Percentiles rank a stretch among this genome's conserved stretches.
phyloP scores from a whole-genome alignment of 2,888 invertebrate species.

The Mesoligia furuncula region DNA sequence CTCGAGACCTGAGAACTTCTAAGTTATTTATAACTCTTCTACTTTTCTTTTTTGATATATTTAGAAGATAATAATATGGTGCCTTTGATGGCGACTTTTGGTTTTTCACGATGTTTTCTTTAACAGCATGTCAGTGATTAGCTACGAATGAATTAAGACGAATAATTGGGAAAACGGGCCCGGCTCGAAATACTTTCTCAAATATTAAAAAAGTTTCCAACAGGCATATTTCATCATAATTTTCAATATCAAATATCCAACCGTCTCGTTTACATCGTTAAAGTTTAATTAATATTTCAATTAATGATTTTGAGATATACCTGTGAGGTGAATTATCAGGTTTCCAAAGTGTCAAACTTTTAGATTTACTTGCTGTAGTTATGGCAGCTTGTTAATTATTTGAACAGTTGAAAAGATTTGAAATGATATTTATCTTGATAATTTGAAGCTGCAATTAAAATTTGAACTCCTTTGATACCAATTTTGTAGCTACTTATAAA shows the following conservation, averaged over 20 bases:
- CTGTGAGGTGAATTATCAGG: conserved; percentile 23
- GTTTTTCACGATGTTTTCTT: not conserved
- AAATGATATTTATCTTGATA: not conserved
- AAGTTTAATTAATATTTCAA: conserved; percentile 34
- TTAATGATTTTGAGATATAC: conserved; percentile 6
- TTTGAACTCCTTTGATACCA: not conserved
- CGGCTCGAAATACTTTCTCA: not conserved
- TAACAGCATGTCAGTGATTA: not conserved
- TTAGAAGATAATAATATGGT: no score
- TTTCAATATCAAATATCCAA: not conserved
- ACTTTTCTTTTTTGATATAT: no score
- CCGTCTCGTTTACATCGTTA: not conserved
- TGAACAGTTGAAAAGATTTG: conserved; percentile 7
- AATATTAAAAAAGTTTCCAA: not conserved
- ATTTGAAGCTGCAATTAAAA: conserved; percentile 13
- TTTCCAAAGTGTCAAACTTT: conserved; percentile 24
- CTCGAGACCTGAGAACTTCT: no score
- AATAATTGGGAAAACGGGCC: not conserved
- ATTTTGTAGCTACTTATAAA: not conserved
- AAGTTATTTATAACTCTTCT: no score
- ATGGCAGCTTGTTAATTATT: conserved; percentile 19
- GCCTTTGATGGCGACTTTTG: no score
- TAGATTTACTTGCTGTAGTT: conserved; percentile 21
- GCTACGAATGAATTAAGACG: not conserved
- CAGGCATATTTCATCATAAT: not conserved